phyloP scores from a whole-genome alignment of 2,888 invertebrate genomes.

The Drosophila macrothrix region DNA sequence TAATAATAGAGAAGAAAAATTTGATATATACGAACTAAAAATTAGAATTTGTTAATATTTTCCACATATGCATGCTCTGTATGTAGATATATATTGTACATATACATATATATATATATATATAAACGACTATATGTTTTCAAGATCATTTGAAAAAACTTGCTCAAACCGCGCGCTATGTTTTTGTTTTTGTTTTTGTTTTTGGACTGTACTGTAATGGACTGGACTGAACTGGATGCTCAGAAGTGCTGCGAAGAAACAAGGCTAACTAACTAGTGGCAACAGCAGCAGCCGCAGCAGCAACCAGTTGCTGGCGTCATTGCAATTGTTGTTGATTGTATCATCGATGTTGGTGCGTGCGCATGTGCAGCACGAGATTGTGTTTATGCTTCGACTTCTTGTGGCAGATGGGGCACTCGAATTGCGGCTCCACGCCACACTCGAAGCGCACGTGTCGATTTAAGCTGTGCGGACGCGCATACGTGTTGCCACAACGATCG shows the following conservation, averaged over 20 bases:
- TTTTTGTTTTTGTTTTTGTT: conserved; percentile 40
- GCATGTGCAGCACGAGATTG: conserved; percentile 85
- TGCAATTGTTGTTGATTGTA: conserved; percentile 80
- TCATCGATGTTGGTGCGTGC: conserved; percentile 86
- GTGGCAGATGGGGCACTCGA: conserved; percentile 88
- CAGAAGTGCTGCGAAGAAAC: conserved; percentile 42
- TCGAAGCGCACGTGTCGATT: conserved; percentile 87
- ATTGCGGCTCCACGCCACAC: conserved; percentile 88
- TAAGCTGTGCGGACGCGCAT: conserved; percentile 86
- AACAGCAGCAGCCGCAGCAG: conserved; percentile 37
- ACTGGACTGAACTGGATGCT: conserved; percentile 31
- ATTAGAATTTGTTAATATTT: conserved; percentile 55
- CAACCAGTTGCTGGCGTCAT: conserved; percentile 68
- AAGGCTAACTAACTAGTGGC: conserved; percentile 52
- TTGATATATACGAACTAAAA: conserved; percentile 26
- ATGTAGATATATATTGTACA: conserved; percentile 14
- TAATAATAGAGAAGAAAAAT: conserved; percentile 20
- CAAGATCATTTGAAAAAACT: conserved; percentile 84
- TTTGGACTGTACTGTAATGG: conserved; percentile 27
- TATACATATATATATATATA: conserved; percentile 33
- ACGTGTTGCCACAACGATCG: conserved; percentile 87
- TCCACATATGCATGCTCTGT: conserved; percentile 38
- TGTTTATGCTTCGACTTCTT: conserved; percentile 87
- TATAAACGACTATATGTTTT: conserved; percentile 83
- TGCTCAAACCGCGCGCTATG: conserved; percentile 46